These are phyloP conservation scores for Melinaea marsaeus DNA, from an alignment of 2,888 invertebrate species.

Conservation along the genomic window DNA sequence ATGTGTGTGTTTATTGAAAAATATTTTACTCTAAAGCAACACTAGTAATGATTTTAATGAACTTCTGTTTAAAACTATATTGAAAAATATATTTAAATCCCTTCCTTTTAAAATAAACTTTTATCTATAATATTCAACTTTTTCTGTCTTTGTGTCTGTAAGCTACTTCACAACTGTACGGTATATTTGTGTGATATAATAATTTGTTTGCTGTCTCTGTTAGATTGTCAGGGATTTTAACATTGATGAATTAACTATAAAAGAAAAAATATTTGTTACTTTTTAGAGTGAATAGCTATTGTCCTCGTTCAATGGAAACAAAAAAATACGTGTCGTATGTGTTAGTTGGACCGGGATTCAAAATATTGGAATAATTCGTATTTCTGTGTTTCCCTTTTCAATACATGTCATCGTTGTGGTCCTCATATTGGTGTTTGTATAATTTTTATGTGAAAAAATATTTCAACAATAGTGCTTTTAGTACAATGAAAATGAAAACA, in stretches of 20 bases:
- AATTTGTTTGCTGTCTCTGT: not conserved
- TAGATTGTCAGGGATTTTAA: not conserved
- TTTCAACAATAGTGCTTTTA: slow-evolving; percentile 64
- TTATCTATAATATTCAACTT: too few species aligned
- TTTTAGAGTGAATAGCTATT: not conserved
- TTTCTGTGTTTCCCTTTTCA: slow-evolving; percentile 15
- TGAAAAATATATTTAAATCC: too few species aligned
- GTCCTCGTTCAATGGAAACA: not conserved
- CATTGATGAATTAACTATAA: not conserved
- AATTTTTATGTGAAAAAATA: slow-evolving; percentile 21
- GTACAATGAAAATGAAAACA: slow-evolving; percentile 46
- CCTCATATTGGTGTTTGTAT: slow-evolving; percentile 22
- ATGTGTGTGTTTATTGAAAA: too few species aligned
- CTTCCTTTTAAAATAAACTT: too few species aligned
- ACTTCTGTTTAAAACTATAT: too few species aligned
- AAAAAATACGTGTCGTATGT: not conserved
- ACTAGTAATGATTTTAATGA: too few species aligned
- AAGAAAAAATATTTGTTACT: not conserved
- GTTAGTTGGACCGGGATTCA: slow-evolving; percentile 7
- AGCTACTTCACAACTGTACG: too few species aligned
- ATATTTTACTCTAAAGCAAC: too few species aligned
- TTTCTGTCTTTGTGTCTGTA: too few species aligned
- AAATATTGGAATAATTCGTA: slow-evolving; percentile 10
- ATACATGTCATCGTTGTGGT: slow-evolving; percentile 22
- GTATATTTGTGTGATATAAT: not conserved